Evolutionary conservation across 1,140 invertebrate species (phyloP), one percentile per base, ranked within the genome.

Genomic region (Sycophaga agraensis): DNA sequence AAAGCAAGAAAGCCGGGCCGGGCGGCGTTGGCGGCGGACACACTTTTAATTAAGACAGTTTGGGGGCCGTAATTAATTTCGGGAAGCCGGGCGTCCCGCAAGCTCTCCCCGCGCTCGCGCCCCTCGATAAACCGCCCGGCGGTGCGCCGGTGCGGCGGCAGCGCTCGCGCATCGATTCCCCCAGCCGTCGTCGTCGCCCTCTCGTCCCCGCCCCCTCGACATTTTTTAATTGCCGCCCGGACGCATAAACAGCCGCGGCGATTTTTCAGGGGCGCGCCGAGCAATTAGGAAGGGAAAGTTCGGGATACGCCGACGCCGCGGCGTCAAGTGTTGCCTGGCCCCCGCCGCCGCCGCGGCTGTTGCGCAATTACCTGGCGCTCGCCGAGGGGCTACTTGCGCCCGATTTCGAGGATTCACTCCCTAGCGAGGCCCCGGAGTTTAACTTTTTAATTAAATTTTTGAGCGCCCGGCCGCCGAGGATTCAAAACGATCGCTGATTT

Each of bases 31-130:
- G 35, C 28, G 68, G 63, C 63, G 66, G 69, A 70, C 73, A 74
- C 71, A 74, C 77, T 79, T 79, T 78, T 79, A 77, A 78, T 80
- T 75, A 76, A 78, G 74, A 78, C 72, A 73, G 69, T 74, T 77
- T 75, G 69, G 70, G n/a, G 74, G 73, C 66, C 68, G 74, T 75
- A 78, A 78, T 80, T 78, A 76, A 78, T 77, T 79, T 78, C 72
- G 71, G 72, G 71, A 70, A 62, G 69, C 65, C 66, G 70, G 67
- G 63, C 70, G 69, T 73, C 21, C 24, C 46, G n/a, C n/a, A n/a
- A n/a, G n/a, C n/a, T n/a, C n/a, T 17, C 26, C n/a, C 9, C 37
- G 40, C 5, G 17, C 55, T 66, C n/a, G n/a, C n/a, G n/a, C n/a
- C n/a, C n/a, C n/a, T n/a, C n/a, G n/a, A n/a, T n/a, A n/a, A n/a